Evolutionary conservation across 2,113 vertebrate genomes (phyloP).

Genomic region (Triplophysa rosa): DNA sequence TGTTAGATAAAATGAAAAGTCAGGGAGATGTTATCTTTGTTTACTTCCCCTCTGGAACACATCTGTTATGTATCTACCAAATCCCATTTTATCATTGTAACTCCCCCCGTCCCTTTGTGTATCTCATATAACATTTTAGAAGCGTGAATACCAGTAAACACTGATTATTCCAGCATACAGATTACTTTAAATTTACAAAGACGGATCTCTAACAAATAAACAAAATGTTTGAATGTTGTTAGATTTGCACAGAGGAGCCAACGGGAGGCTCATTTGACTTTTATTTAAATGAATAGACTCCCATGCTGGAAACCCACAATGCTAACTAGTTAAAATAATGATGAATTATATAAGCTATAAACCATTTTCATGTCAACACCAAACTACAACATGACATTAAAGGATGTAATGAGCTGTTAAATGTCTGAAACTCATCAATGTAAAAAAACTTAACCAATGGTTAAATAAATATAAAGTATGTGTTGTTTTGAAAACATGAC

Average conservation of each 20-base stretch:
- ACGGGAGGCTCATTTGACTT: conserved; percentile 4
- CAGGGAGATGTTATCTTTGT: conserved; percentile 34
- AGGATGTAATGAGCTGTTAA: neutral
- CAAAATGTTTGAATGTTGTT: neutral
- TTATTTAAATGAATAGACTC: neutral
- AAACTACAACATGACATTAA: neutral
- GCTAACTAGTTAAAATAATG: conserved; percentile 14
- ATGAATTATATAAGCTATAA: neutral
- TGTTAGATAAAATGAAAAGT: neutral
- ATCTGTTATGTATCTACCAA: conserved; percentile 42
- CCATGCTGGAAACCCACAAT: conserved; percentile 21
- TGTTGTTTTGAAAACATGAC: neutral
- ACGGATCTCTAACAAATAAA: conserved; percentile 2
- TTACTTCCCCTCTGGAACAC: conserved; percentile 31
- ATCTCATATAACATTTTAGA: neutral
- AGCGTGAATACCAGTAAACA: neutral
- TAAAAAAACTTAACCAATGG: neutral
- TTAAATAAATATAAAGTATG: neutral
- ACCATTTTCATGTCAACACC: neutral
- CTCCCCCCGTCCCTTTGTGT: neutral
- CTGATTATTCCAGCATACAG: neutral
- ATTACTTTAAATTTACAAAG: conserved; percentile 21
- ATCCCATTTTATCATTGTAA: conserved; percentile 36
- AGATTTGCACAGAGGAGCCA: conserved; percentile 17
- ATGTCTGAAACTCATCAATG: neutral